Evolutionary conservation across 2,888 invertebrate species (phyloP).

Genomic region (Epistrophella euchroma): DNA sequence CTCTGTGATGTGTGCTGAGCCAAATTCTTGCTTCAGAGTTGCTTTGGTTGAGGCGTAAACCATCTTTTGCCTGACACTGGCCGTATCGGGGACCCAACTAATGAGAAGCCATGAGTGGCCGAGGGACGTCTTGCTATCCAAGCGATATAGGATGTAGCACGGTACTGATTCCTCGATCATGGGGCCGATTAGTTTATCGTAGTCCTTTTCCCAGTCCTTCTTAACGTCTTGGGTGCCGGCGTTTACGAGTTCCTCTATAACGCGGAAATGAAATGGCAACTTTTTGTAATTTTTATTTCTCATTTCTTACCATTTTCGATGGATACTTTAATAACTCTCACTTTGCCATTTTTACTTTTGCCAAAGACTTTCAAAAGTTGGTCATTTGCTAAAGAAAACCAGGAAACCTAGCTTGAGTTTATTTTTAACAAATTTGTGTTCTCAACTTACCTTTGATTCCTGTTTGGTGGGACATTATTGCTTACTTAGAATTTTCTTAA

Average conservation of each 20-base stretch:
- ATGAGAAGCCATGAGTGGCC: conserved; percentile 97
- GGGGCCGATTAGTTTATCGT: conserved; percentile 89
- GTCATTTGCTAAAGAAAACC: conserved; percentile 88
- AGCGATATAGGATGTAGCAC: conserved; percentile 94
- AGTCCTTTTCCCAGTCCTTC: conserved; percentile 94
- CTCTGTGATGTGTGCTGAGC: conserved; percentile 95
- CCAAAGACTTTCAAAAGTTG: conserved; percentile 92
- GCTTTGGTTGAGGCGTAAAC: conserved; percentile 98
- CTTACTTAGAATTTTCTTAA: conserved; percentile 31
- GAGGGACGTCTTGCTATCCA: conserved; percentile 90
- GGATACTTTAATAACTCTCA: conserved; percentile 91
- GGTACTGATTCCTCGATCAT: conserved; percentile 92
- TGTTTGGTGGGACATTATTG: conserved; percentile 94
- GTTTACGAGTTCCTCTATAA: conserved; percentile 89
- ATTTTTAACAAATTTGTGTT: not conserved
- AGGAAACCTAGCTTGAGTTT: conserved; percentile 14
- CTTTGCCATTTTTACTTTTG: conserved; percentile 90
- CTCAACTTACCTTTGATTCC: conserved; percentile 90
- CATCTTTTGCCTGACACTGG: conserved; percentile 96
- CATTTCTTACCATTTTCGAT: conserved; percentile 91
- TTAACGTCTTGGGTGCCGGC: conserved; percentile 88
- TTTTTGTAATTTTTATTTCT: conserved; percentile 78
- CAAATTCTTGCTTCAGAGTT: conserved; percentile 98
- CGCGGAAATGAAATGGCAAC: too few relatives aligned
- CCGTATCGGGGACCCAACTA: conserved; percentile 97